A percentile compares a stretch with the other conserved stretches of the same genome.
Evolutionary conservation across 2,888 invertebrate species (phyloP).

Genomic region (Orthosia cruda): DNA sequence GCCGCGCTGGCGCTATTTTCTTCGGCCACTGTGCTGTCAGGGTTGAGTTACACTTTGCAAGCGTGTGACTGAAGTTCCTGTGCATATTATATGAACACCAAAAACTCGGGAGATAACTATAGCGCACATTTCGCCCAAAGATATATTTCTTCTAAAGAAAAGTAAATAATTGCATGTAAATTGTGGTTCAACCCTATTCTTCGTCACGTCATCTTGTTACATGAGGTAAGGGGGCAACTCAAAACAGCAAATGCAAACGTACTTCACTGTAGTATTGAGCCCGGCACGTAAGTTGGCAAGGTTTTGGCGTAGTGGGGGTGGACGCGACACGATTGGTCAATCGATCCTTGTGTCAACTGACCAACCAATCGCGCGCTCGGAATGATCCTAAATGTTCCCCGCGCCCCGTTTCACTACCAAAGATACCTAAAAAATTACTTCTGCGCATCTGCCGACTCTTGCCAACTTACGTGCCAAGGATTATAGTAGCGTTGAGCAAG

Average conservation of each 20-base stretch:
- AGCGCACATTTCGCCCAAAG: constrained; percentile 6
- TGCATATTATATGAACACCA: background rate
- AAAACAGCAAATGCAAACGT: constrained; percentile 2
- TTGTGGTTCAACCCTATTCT: constrained; percentile 33
- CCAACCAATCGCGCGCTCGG: no score
- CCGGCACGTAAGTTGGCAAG: no score
- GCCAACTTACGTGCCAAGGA: no score
- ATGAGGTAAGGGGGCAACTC: background rate
- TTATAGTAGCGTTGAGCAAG: background rate
- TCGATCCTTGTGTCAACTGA: no score
- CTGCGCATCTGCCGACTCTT: no score
- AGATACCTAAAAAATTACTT: no score
- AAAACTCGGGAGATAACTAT: background rate
- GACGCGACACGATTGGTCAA: no score
- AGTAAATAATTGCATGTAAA: constrained; percentile 30
- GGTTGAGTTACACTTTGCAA: constrained; percentile 44
- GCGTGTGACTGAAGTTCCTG: background rate
- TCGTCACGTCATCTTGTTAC: constrained; percentile 31
- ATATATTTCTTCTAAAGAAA: constrained; percentile 4
- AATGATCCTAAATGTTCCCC: no score
- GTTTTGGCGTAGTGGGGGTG: no score
- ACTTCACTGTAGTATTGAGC: background rate
- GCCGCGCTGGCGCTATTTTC: constrained; percentile 25
- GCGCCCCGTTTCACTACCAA: no score
- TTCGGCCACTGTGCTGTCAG: constrained; percentile 16